Evolutionary conservation across 2,888 invertebrate species (phyloP).

Genomic region (Lasiommata megera): DNA sequence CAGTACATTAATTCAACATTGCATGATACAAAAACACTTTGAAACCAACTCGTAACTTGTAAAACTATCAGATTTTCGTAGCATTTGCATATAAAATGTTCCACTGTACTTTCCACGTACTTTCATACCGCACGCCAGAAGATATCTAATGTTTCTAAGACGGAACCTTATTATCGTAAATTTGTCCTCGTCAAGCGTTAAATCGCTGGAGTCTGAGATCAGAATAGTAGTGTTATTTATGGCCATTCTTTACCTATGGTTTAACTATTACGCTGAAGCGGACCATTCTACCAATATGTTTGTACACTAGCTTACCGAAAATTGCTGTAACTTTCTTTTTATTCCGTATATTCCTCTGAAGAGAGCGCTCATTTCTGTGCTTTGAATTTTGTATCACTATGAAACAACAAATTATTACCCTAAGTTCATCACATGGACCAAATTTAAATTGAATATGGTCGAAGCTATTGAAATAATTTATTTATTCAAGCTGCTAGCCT

Average conservation of each 20-base stretch:
- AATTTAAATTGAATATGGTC: not conserved
- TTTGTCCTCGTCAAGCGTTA: slow-evolving; percentile 20
- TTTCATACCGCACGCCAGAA: slow-evolving; percentile 12
- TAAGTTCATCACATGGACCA: not conserved
- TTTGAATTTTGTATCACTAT: too few species aligned
- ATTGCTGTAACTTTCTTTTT: too few species aligned
- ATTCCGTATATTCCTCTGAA: too few species aligned
- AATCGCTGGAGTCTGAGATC: slow-evolving; percentile 10
- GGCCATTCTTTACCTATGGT: slow-evolving; percentile 42
- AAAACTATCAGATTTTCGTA: slow-evolving; percentile 19
- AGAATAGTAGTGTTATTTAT: slow-evolving; percentile 48
- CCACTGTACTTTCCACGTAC: slow-evolving; percentile 3
- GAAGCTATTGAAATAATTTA: slow-evolving; percentile 5
- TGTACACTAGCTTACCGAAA: too few species aligned
- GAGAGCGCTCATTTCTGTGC: too few species aligned
- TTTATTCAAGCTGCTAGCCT: not conserved
- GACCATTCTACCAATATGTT: not conserved
- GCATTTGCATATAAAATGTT: slow-evolving; percentile 15
- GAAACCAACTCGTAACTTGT: slow-evolving; percentile 11
- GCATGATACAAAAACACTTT: slow-evolving; percentile 18
- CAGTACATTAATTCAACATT: slow-evolving; percentile 14
- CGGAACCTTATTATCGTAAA: slow-evolving; percentile 13
- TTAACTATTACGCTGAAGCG: slow-evolving; percentile 2
- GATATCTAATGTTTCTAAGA: slow-evolving; percentile 8
- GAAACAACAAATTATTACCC: too few species aligned